phyloP scores from a whole-genome alignment of 2,888 invertebrate genomes.

The Drosophila imparisetae region DNA sequence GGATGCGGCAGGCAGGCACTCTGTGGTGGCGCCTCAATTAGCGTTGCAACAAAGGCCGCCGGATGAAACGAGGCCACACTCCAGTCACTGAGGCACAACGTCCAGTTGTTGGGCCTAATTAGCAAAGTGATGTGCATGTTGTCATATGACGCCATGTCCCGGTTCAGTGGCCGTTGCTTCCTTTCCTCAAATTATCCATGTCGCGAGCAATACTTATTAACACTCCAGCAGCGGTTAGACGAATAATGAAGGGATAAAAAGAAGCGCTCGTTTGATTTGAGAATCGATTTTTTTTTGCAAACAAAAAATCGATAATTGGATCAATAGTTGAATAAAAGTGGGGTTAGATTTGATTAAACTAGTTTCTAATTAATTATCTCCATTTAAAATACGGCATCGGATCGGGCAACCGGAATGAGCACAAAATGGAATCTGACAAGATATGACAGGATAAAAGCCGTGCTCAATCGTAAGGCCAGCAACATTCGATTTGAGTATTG shows the following conservation, averaged over 20 bases:
- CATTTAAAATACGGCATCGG: not conserved
- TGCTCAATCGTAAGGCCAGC: not conserved
- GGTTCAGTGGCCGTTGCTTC: constrained; percentile 25
- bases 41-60: constrained; percentile 14
- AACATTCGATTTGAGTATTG: not conserved
- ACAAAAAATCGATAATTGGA: not conserved
- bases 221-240: not conserved
- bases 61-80: constrained; percentile 27
- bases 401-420: not conserved
- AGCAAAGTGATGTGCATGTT: constrained; percentile 25
- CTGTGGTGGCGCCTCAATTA: constrained; percentile 37
- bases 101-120: constrained; percentile 39
- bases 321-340: not conserved
- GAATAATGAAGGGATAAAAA: not conserved
- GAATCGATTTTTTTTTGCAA: not conserved
- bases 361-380: not conserved
- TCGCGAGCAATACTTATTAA: not conserved
- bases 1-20: constrained; percentile 14
- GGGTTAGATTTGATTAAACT: not conserved
- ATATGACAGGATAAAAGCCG: not conserved
- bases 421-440: not conserved
- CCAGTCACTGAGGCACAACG: constrained; percentile 5
- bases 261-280: not conserved
- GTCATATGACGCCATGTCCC: constrained; percentile 15
- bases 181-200: not conserved